Conservation (phyloP, 2,888 invertebrate species). For the Cephus spinipes region DNA sequence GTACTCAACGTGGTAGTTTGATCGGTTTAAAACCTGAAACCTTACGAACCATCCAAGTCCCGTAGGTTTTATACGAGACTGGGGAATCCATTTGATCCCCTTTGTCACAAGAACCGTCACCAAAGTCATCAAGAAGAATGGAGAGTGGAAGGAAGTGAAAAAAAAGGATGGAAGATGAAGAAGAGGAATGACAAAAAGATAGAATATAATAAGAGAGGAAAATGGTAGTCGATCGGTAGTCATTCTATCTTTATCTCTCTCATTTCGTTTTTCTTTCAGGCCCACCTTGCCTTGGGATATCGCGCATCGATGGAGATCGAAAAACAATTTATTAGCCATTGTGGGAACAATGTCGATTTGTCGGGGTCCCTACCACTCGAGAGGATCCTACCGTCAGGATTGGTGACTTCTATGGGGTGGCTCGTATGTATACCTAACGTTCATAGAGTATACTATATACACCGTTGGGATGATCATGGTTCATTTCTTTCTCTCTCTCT, state of each 20-base stretch:
- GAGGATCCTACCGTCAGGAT: not conserved
- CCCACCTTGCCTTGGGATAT: not conserved
- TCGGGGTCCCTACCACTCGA: slow-evolving; percentile 29
- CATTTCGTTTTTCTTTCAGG: not conserved
- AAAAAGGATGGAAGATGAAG: not conserved
- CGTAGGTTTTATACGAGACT: not conserved
- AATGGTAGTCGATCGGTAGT: not conserved
- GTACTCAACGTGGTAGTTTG: not conserved
- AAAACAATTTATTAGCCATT: slow-evolving; percentile 50
- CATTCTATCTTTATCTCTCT: not conserved
- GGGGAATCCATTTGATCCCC: not conserved
- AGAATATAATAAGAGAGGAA: not conserved
- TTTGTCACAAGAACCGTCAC: not conserved
- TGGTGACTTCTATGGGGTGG: not conserved
- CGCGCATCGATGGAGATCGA: slow-evolving; percentile 5
- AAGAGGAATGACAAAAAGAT: not conserved
- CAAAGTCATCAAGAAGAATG: not conserved
- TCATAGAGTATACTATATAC: slow-evolving; percentile 20
- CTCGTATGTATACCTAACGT: not conserved
- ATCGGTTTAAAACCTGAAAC: not conserved
- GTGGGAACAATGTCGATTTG: slow-evolving; percentile 50
- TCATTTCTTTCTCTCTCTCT: not conserved
- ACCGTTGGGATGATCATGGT: slow-evolving; percentile 2
- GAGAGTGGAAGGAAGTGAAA: not conserved
- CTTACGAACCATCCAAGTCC: not conserved